Evolutionary conservation across 2,113 vertebrate species (phyloP), one percentile per base, ranked within the genome.

Genomic region (Chlorodrepanis virens): DNA sequence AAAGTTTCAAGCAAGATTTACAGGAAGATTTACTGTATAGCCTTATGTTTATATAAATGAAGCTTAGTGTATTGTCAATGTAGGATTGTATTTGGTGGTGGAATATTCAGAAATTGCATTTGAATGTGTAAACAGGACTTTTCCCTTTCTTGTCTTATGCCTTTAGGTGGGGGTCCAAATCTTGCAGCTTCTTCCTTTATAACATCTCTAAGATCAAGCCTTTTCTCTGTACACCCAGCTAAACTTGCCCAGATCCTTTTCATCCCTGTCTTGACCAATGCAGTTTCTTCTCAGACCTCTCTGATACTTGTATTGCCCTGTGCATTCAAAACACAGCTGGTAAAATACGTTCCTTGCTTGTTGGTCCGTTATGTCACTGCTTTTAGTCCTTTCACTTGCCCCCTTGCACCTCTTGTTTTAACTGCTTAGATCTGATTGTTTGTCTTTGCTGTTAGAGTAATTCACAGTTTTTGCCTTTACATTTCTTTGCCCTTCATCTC

Each of bases 191-290:
- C 96, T 91, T 96, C 86, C 83, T 92, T 94, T 92, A 13, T 90
- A 89, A 91, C 94, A 84, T 53, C 95, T 97, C 83, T 96, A 92
- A 96, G 92, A 95, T 81, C 88, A 74, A 96, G 92, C 93, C 92
- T 90, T 90, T 96, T 89, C 69, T 96, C 90, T 96, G 85, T 95
- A 75, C 69, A 93, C 52, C 40, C 94, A 97, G 83, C 76, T 96
- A 96, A 96, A 96, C 80, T 96, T 97, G 86, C 86, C 94, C 94
- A 96, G 86, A 93, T 96, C 93, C 93, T 97, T 96, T 91, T 93
- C 96, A 90, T 94, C 77, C 96, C 88, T 96, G 35, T 96, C 88
- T 93, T 95, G 95, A 97, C 90, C 94, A 95, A 35, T 89, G 83
- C 94, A 94, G 86, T 94, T 64, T 95, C 94, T 92, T 97, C 94